Percentiles rank a stretch among this genome's conserved stretches.
Evolutionary conservation across 2,113 vertebrate genomes (phyloP).

Genomic region (Danio rerio): DNA sequence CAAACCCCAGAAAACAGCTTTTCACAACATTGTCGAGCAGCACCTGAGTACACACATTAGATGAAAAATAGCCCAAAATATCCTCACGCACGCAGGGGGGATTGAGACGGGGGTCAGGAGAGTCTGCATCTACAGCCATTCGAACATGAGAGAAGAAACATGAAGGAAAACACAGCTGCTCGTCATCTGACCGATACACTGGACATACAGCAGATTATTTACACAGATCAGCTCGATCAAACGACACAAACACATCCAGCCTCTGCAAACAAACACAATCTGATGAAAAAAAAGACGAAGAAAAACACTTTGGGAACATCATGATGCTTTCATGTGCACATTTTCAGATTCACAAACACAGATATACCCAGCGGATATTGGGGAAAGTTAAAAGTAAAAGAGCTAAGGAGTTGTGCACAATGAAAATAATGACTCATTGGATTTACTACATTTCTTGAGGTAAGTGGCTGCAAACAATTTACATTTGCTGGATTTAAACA

Average conservation of each 20-base stretch:
- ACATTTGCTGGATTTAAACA: too few relatives aligned
- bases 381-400: too few relatives aligned
- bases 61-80: slow-evolving; percentile 8
- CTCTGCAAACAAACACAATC: slow-evolving; percentile 14
- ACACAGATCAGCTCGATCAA: slow-evolving; percentile 7
- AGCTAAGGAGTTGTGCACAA: too few relatives aligned
- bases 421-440: too few relatives aligned
- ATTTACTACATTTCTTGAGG: too few relatives aligned
- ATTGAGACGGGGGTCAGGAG: background rate
- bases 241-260: background rate
- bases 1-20: slow-evolving; percentile 28
- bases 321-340: slow-evolving; percentile 1
- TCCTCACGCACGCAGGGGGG: background rate
- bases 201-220: slow-evolving; percentile 26
- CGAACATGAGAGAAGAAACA: slow-evolving; percentile 18
- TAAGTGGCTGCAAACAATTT: too few relatives aligned
- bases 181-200: background rate
- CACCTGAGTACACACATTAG: slow-evolving; percentile 50
- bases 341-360: background rate
- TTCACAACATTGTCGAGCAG: slow-evolving; percentile 6
- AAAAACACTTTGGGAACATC: background rate
- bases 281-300: background rate
- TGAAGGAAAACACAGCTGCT: slow-evolving; percentile 48
- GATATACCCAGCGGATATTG: too few relatives aligned
- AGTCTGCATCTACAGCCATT: slow-evolving; percentile 17